Base-by-base conservation (phyloP, 2,113 vertebrate species). In the Embiotoca jacksoni region DNA sequence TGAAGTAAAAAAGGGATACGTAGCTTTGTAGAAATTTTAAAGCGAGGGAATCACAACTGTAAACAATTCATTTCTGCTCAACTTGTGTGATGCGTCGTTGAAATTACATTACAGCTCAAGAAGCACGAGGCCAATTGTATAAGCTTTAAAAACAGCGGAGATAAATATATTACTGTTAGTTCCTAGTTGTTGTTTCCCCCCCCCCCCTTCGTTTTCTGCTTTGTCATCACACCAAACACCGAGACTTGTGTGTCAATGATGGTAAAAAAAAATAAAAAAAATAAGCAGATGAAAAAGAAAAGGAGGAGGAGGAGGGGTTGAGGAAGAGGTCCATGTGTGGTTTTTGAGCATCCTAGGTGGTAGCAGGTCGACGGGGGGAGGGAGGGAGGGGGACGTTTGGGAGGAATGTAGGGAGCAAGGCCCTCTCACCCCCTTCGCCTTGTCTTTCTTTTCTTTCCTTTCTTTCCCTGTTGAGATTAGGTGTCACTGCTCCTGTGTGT, bases 391-490 rank as follows among this genome's bases (percentile, higher is more conserved):
- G 94, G 89, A 92, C 71, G 83, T 81, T 91, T 75, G 84, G 89
- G 90, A 94, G 96, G 96, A 96, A 97, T 97, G 96, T 92, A 90
- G 94, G 92, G 94, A 95, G 94, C 95, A 93, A 93, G 93, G 94
- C 94, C 92, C 92, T 83, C 83, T 80, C 82, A 11, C 57, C 72
- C 70, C 32, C 65, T 70, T 73, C 76, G 57, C 46, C 56, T 57
- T 82, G 67, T 50, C 64, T 72, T 74, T 60, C 44, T 52, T 75
- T n/a, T 69, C 46, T 65, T 30, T 82, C 77, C 63, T 47, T 67
- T 57, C 65, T 16, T 41, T 59, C 37, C 10, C 72, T 75, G 75
- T 84, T 59, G 78, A 86, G 86, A 90, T 92, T 84, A 79, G 86
- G 88, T 90, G 89, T 88, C 88, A 78, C 72, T 64, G 81, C 85